A percentile compares a stretch with the other conserved stretches of the same genome.
phyloP scores from a whole-genome alignment of 2,888 invertebrate genomes.

The Tuta absoluta region DNA sequence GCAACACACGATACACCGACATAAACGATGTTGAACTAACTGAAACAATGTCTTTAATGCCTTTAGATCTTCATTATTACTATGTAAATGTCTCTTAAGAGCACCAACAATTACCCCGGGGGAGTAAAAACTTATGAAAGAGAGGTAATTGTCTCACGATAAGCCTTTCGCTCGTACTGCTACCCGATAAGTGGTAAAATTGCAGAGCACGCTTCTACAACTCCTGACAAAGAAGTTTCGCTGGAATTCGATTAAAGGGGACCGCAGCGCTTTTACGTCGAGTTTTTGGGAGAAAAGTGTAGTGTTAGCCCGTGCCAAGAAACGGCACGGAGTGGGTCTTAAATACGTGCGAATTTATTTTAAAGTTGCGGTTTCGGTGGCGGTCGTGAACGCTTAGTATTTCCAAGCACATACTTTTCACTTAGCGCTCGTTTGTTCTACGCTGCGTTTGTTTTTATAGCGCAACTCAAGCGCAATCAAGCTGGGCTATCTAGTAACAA shows the following conservation, averaged over 20 bases:
- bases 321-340: constrained; percentile 18
- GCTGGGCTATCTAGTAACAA: too few species aligned
- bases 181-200: constrained; percentile 34
- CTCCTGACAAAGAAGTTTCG: constrained; percentile 55
- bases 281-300: constrained; percentile 48
- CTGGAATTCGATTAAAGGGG: constrained; percentile 63
- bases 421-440: constrained; percentile 2
- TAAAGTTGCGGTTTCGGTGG: constrained; percentile 16
- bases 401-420: constrained; percentile 19
- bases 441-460: constrained; percentile 7
- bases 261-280: constrained; percentile 57
- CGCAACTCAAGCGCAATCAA: background rate
- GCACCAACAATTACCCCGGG: constrained; percentile 15
- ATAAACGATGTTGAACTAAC: constrained; percentile 8
- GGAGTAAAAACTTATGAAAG: constrained; percentile 23
- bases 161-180: constrained; percentile 17
- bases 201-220: constrained; percentile 49
- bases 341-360: constrained; percentile 23
- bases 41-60: constrained; percentile 15
- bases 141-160: constrained; percentile 16
- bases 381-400: background rate
- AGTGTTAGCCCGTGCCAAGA: constrained; percentile 37
- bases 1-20: background rate
- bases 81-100: constrained; percentile 18
- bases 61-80: constrained; percentile 17